Evolutionary conservation across 1,140 invertebrate species (phyloP).

Genomic region (Kradibia gibbosae): DNA sequence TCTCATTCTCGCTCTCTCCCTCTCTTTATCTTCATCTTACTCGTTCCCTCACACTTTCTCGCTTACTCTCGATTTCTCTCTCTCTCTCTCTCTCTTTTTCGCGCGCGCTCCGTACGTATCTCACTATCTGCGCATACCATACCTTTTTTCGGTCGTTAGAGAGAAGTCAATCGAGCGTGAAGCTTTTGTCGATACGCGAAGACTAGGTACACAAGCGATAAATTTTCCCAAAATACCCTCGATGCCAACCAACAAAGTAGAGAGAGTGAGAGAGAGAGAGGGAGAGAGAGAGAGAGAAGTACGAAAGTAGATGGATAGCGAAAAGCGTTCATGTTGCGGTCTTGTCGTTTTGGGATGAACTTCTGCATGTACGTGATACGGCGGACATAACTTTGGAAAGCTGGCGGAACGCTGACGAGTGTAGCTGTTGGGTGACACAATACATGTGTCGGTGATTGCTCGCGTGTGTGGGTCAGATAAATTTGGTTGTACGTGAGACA

Average conservation of each 20-base stretch:
- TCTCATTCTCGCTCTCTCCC: neutral
- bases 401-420: neutral
- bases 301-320: neutral
- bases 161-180: slow-evolving; percentile 60
- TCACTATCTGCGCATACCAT: slow-evolving; percentile 15
- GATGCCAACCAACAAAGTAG: slow-evolving; percentile 30
- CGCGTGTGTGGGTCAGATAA: neutral
- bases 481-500: neutral
- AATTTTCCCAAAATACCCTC: slow-evolving; percentile 60
- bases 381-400: neutral
- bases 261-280: neutral
- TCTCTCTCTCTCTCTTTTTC: neutral
- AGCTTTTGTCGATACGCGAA: slow-evolving; percentile 59
- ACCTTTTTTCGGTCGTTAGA: slow-evolving; percentile 48
- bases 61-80: neutral
- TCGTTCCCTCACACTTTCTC: neutral
- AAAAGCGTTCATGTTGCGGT: slow-evolving; percentile 23
- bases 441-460: neutral
- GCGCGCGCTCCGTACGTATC: neutral
- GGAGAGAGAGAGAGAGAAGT: neutral
- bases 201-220: slow-evolving; percentile 51
- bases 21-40: neutral
- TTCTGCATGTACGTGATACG: slow-evolving; percentile 3
- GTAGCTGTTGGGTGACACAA: neutral
- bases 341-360: slow-evolving; percentile 10